A percentile compares a stretch with the other conserved stretches of the same genome.
Conservation (phyloP, 2,797 vertebrate genomes). For the Heterohyrax brucei region DNA sequence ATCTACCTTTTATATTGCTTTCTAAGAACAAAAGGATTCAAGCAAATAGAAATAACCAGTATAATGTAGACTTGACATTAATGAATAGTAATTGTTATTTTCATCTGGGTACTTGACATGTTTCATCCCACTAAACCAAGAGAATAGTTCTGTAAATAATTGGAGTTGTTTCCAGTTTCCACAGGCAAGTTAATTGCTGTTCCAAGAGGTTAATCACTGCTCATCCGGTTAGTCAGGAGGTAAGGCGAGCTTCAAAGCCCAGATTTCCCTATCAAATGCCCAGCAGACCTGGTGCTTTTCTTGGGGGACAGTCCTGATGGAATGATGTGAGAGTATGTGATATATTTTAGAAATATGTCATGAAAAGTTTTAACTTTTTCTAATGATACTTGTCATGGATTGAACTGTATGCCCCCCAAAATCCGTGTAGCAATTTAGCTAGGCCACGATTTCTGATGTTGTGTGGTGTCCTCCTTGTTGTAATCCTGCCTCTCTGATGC, state of each 20-base stretch:
- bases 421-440: too few species aligned
- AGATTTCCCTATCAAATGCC: not conserved
- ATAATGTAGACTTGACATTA: not conserved
- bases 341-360: conserved; percentile 8
- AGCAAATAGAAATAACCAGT: conserved; percentile 53
- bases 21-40: conserved; percentile 57
- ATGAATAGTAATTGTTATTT: conserved; percentile 51
- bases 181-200: not conserved
- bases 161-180: conserved; percentile 16
- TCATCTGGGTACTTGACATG: conserved; percentile 35
- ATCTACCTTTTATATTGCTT: not conserved
- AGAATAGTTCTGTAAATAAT: not conserved
- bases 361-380: not conserved
- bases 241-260: conserved; percentile 25
- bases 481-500: too few species aligned
- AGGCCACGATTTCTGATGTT: too few species aligned
- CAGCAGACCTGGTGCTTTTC: not conserved
- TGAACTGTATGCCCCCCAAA: too few species aligned
- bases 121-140: not conserved
- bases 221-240: not conserved
- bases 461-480: too few species aligned
- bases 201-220: not conserved
- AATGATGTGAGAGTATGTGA: not conserved
- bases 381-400: not conserved
- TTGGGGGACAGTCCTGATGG: not conserved